phyloP scores from a whole-genome alignment of 2,113 vertebrate genomes.

The Pica pica region DNA sequence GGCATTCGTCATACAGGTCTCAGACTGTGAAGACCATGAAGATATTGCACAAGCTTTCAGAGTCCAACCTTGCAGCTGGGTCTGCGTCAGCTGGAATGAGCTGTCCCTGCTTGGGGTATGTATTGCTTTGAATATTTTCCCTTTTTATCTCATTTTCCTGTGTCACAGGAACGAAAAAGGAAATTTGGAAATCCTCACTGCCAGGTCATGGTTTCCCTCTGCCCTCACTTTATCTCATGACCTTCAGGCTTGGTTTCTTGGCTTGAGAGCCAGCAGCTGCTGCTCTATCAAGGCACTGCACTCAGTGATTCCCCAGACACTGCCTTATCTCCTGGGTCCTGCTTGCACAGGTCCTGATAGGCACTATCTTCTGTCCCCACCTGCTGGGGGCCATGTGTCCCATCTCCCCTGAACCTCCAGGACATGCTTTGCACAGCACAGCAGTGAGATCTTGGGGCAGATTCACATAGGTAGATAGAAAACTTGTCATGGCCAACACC shows the following conservation, averaged over 20 bases:
- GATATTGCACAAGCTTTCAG: background rate
- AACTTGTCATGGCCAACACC: accelerated
- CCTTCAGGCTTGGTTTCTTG: background rate
- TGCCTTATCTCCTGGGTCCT: background rate
- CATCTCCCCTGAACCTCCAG: accelerated
- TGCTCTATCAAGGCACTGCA: background rate
- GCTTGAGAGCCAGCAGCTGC: background rate
- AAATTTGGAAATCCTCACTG: background rate
- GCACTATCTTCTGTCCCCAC: background rate
- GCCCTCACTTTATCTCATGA: background rate
- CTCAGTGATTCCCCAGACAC: background rate
- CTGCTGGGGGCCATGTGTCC: background rate
- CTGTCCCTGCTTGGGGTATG: background rate
- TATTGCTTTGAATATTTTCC: background rate
- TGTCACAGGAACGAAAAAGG: background rate
- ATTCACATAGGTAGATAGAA: background rate
- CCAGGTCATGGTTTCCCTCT: background rate
- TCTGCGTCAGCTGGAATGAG: background rate
- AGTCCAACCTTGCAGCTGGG: background rate
- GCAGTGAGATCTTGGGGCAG: background rate
- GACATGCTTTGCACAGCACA: background rate
- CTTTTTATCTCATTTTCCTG: background rate
- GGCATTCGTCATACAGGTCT: background rate
- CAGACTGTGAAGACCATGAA: background rate
- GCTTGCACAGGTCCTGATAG: background rate